Evolutionary conservation across 2,113 vertebrate genomes (phyloP).

Genomic region (Seriola dumerili): DNA sequence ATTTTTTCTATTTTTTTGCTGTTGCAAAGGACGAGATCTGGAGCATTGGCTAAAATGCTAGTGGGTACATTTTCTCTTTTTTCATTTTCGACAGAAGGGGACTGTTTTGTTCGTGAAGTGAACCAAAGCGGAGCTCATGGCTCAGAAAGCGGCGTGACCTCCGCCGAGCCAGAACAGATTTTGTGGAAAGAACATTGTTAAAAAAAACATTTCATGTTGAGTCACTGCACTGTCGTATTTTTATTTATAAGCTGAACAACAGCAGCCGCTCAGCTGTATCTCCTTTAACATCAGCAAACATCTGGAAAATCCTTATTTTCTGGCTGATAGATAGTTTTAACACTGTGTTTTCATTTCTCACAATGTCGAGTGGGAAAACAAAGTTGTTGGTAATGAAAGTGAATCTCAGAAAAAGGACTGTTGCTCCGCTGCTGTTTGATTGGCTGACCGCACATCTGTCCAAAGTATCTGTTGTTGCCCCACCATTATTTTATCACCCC

Average conservation of each 20-base stretch:
- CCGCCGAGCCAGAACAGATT: neutral
- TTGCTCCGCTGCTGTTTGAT: too few relatives aligned
- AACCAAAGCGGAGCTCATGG: neutral
- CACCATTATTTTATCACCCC: too few relatives aligned
- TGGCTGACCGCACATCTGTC: too few relatives aligned
- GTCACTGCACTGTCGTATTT: neutral
- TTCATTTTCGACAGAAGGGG: neutral
- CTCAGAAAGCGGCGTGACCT: neutral
- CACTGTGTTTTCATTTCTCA: too few relatives aligned
- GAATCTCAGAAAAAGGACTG: too few relatives aligned
- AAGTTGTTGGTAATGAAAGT: too few relatives aligned
- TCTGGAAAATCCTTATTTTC: too few relatives aligned
- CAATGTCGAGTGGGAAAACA: too few relatives aligned
- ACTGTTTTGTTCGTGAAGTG: slow-evolving; percentile 8
- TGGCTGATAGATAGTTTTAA: too few relatives aligned
- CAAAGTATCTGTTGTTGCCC: too few relatives aligned
- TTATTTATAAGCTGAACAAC: neutral
- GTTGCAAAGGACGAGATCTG: neutral
- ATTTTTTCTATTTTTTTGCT: neutral
- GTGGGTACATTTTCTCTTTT: slow-evolving; percentile 10
- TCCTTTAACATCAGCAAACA: neutral
- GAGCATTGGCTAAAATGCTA: neutral
- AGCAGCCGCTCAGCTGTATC: neutral
- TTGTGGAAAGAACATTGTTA: too few relatives aligned
- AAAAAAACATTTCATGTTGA: too few relatives aligned